Percentiles rank a stretch among this genome's conserved stretches.
phyloP scores from a whole-genome alignment of 2,797 vertebrate species.

The Cygnus olor region DNA sequence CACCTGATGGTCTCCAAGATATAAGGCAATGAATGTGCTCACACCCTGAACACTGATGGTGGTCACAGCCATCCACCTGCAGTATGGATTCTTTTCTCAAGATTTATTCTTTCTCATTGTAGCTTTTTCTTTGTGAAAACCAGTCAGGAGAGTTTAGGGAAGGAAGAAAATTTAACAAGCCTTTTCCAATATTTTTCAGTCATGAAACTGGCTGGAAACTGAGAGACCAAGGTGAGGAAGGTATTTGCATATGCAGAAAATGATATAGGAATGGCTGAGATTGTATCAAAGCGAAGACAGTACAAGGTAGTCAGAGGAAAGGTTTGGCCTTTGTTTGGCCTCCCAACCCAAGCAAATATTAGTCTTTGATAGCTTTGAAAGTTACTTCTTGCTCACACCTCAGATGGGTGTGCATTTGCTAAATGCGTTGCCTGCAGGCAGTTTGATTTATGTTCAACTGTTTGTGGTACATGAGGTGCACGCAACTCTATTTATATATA shows the following conservation, averaged over 20 bases:
- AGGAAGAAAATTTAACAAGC: neutral
- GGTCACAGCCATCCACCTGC: neutral
- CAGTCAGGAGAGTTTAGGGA: neutral
- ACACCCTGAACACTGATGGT: neutral
- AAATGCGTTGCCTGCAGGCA: neutral
- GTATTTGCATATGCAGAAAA: constrained; percentile 23
- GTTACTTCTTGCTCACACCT: constrained; percentile 24
- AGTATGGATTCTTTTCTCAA: neutral
- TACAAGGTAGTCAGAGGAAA: neutral
- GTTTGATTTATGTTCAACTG: constrained; percentile 48
- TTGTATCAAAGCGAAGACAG: constrained; percentile 11
- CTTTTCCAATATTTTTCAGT: neutral
- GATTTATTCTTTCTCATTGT: neutral
- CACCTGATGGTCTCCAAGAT: neutral
- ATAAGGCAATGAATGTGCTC: neutral
- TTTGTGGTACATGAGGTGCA: constrained; percentile 17
- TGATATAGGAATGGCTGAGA: neutral
- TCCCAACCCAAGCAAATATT: constrained; percentile 5
- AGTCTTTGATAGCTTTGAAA: constrained; percentile 40
- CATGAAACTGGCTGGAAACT: constrained; percentile 22
- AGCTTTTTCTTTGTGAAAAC: neutral
- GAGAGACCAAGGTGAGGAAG: neutral
- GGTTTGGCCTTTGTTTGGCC: neutral
- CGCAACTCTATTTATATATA: constrained; percentile 6
- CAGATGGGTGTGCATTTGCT: constrained; percentile 19